These are phyloP conservation scores for Stratiolaelaps scimitus DNA, from an alignment of 1,140 invertebrate genomes.

Conservation along the genomic window DNA sequence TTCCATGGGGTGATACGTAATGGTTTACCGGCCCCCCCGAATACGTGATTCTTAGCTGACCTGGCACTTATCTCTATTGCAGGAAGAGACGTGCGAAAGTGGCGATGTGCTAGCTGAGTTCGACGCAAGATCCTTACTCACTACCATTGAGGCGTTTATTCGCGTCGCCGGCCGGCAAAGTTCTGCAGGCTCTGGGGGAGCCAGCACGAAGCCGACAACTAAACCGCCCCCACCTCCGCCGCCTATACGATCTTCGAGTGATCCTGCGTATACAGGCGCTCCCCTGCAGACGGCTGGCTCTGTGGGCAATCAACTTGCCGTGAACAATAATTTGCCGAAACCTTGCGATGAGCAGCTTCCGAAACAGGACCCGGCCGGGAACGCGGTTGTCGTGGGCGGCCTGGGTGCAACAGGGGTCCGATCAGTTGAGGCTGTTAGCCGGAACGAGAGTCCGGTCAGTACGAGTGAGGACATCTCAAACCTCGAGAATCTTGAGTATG, in stretches of 20 bases:
- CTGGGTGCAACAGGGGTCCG: too few species aligned
- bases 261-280: neutral
- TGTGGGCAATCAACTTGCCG: neutral
- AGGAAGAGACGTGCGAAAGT: constrained; percentile 15
- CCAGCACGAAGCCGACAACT: neutral
- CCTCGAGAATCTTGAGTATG: constrained; percentile 14
- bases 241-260: too few species aligned
- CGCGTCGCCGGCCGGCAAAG: neutral
- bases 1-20: too few species aligned
- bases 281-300: neutral
- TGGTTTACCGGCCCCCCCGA: too few species aligned
- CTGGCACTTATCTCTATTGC: neutral
- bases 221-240: constrained; percentile 12
- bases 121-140: neutral
- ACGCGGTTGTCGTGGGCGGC: neutral
- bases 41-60: too few species aligned
- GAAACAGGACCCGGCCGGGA: neutral
- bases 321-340: constrained; percentile 17
- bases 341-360: neutral
- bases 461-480: constrained; percentile 23
- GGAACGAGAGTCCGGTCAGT: constrained; percentile 19
- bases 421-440: neutral
- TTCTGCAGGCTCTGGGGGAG: too few species aligned
- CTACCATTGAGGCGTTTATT: constrained; percentile 4
- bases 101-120: constrained; percentile 9